Evolutionary conservation across 2,888 invertebrate species (phyloP), one percentile per base, ranked within the genome.

Genomic region (Pollenia angustigena): DNA sequence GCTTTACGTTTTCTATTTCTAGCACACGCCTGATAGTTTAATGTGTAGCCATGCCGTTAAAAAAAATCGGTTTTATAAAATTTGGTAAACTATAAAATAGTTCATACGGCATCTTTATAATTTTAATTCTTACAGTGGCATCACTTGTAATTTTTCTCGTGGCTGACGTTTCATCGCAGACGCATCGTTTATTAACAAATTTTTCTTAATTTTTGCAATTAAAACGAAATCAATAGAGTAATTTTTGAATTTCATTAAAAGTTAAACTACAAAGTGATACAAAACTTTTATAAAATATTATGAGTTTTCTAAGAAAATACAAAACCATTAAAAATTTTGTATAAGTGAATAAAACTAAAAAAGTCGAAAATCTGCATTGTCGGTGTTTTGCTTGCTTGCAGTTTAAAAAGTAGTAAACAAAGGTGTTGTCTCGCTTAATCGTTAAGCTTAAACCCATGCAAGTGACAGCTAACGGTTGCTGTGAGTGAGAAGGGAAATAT

Each of bases 381-480:
- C 85, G 78, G 81, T 76, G 66, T 85, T 85, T 81, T 78, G 71
- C 62, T 48, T 78, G 71, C 64, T 42, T 74, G 72, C 56, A 72
- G 40, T 14, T 23, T 62, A 54, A 58, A 14, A 82, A 18, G 4
- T 32, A 32, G 32, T 32, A 32, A 44, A 8, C 44, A 23, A 79
- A 82, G 10, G 66, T 83, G 75, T 75, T 83, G 48, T 84, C 87
- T 64, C 81, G 72, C 72, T 84, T 60, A 81, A 16, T 42, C 44
- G 1, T 46, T 60, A 1, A 46, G 40, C n/a, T 2, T 44, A 42
- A 62, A 40, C 66, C 11, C 11, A 76, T 52, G 16, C 6, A 69
- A 62, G 48, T 76, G 78, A 72, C 66, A 46, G 68, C 48, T 46
- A 81, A 79, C 40, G 40, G 64, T 50, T 62, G 64, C 62, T 75